These are phyloP conservation scores for Strix uralensis DNA, from an alignment of 2,113 vertebrate species.

Conservation along the genomic window DNA sequence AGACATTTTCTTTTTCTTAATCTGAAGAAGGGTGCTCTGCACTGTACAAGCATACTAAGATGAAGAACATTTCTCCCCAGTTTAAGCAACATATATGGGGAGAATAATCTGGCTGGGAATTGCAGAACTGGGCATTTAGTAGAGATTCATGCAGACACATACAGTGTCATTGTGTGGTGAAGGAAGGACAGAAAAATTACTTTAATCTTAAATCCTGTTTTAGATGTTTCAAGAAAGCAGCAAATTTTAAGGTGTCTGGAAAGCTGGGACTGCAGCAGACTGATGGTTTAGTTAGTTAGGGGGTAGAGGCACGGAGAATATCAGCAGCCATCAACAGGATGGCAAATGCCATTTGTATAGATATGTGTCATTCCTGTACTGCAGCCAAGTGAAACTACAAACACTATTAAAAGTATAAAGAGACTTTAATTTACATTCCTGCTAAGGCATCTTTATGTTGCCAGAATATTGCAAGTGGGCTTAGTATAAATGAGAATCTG, in stretches of 20 bases:
- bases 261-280: not conserved
- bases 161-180: not conserved
- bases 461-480: conserved; percentile 30
- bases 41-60: not conserved
- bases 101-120: not conserved
- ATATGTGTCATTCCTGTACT: conserved; percentile 58
- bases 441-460: conserved; percentile 8
- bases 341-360: conserved; percentile 39
- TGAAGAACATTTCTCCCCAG: not conserved
- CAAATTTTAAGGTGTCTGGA: not conserved
- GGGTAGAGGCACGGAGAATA: not conserved
- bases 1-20: not conserved
- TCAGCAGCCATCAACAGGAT: conserved; percentile 31
- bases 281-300: not conserved
- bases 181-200: not conserved
- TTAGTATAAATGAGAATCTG: conserved; percentile 42
- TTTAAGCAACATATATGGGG: not conserved
- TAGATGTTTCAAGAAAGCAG: not conserved
- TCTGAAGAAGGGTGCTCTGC: not conserved
- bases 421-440: conserved; percentile 47
- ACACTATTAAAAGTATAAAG: conserved; percentile 43
- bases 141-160: not conserved
- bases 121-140: not conserved
- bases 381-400: conserved; percentile 65
- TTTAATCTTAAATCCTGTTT: not conserved